These are phyloP conservation scores for Puma concolor DNA, from an alignment of 2,113 vertebrate genomes.

Conservation along the genomic window DNA sequence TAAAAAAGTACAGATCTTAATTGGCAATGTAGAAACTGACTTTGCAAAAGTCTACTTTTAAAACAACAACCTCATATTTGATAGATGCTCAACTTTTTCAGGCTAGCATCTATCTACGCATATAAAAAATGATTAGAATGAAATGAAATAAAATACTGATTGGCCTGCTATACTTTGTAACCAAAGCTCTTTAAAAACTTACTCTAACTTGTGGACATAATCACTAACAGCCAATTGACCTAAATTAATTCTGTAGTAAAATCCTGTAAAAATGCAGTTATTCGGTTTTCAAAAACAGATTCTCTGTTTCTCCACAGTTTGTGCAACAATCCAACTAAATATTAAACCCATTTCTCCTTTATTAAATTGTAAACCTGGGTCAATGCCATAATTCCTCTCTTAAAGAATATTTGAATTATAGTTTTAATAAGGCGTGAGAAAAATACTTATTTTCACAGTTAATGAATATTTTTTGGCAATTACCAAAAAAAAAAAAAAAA, in stretches of 20 bases:
- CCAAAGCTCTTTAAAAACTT: not conserved
- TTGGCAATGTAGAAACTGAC: not conserved
- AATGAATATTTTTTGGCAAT: not conserved
- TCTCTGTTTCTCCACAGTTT: not conserved
- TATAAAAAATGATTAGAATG: not conserved
- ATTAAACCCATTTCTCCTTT: slow-evolving; percentile 10
- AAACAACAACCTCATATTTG: not conserved
- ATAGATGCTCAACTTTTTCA: not conserved
- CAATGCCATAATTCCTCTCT: not conserved
- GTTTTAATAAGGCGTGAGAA: slow-evolving; percentile 19
- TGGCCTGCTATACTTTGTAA: not conserved
- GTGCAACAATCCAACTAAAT: not conserved
- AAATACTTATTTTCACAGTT: not conserved
- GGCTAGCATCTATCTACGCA: not conserved
- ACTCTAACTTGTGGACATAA: not conserved
- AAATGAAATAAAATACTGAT: not conserved
- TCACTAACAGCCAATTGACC: not conserved
- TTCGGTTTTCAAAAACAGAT: slow-evolving; percentile 26
- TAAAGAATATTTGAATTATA: slow-evolving; percentile 44
- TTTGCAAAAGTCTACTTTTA: not conserved
- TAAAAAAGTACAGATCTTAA: not conserved
- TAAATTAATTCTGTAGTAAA: slow-evolving; percentile 42
- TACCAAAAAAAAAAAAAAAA: not conserved
- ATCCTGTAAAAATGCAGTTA: not conserved
- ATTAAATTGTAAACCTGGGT: not conserved